phyloP scores from a whole-genome alignment of 2,797 vertebrate genomes.

The Characodon lateralis region DNA sequence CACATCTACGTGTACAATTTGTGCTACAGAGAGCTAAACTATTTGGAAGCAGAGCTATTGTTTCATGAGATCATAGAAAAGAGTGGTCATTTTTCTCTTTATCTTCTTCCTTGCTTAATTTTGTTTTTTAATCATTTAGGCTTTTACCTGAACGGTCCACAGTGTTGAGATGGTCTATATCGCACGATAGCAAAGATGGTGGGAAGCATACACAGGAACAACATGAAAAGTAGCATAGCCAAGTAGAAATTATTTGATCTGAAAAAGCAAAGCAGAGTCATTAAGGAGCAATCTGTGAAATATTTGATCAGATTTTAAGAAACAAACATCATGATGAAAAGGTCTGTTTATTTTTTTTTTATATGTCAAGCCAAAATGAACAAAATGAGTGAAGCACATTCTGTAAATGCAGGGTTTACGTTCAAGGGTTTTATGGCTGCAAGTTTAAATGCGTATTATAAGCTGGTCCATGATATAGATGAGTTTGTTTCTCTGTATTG shows the following conservation, averaged over 20 bases:
- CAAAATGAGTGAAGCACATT: background rate
- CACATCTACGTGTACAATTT: background rate
- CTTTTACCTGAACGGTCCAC: constrained; percentile 93
- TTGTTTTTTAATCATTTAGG: background rate
- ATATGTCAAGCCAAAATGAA: background rate
- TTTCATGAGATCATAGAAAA: too few relatives aligned
- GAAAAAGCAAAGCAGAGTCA: constrained; percentile 7
- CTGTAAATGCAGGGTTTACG: background rate
- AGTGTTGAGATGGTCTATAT: constrained; percentile 91
- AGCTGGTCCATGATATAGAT: too few relatives aligned
- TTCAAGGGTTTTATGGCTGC: too few relatives aligned
- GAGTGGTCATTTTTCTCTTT: background rate
- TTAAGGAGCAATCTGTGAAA: background rate
- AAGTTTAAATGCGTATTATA: too few relatives aligned
- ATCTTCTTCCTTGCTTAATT: background rate
- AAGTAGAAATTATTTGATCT: constrained; percentile 99
- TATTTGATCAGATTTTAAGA: background rate
- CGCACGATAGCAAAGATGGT: constrained; percentile 94
- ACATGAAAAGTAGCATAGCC: constrained; percentile 96
- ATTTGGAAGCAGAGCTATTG: too few relatives aligned
- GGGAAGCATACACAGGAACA: constrained; percentile 96
- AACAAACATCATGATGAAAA: background rate
- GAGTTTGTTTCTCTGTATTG: too few relatives aligned
- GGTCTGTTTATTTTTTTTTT: background rate
- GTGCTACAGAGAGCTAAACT: background rate